phyloP scores from a whole-genome alignment of 2,113 vertebrate species.

The Lasiurus cinereus region DNA sequence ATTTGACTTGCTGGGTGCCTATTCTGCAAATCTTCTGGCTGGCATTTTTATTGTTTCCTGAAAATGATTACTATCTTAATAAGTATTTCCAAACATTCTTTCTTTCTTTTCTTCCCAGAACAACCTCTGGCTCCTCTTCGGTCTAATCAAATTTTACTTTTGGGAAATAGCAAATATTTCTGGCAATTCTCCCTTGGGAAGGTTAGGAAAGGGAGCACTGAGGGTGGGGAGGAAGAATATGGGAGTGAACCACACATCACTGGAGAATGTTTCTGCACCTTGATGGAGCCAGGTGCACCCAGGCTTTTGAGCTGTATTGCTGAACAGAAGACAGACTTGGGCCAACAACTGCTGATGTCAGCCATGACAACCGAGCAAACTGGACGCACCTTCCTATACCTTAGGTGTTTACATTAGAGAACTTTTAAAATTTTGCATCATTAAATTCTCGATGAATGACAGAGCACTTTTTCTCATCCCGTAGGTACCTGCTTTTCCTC shows the following conservation, averaged over 20 bases:
- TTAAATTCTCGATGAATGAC: not conserved
- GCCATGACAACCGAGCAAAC: not conserved
- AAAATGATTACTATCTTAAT: slow-evolving; percentile 19
- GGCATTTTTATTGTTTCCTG: slow-evolving; percentile 21
- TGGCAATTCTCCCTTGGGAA: not conserved
- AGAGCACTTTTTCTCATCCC: not conserved
- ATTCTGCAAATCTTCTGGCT: slow-evolving; percentile 24
- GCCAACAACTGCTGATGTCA: not conserved
- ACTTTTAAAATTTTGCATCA: not conserved
- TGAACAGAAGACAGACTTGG: not conserved
- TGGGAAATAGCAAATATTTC: slow-evolving; percentile 28
- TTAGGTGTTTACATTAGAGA: not conserved
- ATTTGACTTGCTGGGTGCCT: slow-evolving; percentile 2
- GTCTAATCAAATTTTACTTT: not conserved
- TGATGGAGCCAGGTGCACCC: not conserved
- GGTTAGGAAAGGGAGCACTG: not conserved
- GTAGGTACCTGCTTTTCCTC: not conserved
- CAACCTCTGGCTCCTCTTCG: not conserved
- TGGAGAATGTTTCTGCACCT: not conserved
- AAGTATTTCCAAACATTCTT: slow-evolving; percentile 8
- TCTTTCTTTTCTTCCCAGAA: not conserved
- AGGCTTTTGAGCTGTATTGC: not conserved
- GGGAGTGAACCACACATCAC: not conserved
- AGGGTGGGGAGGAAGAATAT: not conserved
- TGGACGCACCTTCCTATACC: not conserved